These are phyloP conservation scores for Stichopus chloronotus DNA, from an alignment of 35 echinoderm and acorn worm genomes.

Conservation along the genomic window DNA sequence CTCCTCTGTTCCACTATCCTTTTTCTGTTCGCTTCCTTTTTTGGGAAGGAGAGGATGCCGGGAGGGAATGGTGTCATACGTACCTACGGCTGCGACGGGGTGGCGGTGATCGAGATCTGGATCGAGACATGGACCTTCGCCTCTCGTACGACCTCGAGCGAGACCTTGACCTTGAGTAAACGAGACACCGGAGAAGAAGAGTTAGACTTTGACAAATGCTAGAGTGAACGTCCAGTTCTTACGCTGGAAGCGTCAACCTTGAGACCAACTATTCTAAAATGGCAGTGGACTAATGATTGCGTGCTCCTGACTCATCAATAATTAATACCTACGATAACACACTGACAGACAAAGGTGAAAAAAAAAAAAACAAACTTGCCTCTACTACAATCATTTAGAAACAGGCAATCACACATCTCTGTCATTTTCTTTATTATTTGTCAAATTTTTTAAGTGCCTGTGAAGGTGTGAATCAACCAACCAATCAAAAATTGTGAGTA, in stretches of 20 bases:
- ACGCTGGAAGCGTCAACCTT: not conserved
- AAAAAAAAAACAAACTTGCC: too few species aligned
- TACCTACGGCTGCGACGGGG: constrained; percentile 13
- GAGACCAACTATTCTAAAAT: not conserved
- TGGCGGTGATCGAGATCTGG: not conserved
- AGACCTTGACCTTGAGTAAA: not conserved
- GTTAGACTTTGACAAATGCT: not conserved
- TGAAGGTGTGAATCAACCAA: too few species aligned
- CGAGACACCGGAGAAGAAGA: not conserved
- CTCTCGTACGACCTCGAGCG: constrained; percentile 1
- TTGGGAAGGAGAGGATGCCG: too few species aligned
- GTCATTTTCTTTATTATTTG: too few species aligned
- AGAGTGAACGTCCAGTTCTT: not conserved
- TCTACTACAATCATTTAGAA: too few species aligned
- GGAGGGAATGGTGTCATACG: too few species aligned
- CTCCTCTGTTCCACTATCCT: too few species aligned
- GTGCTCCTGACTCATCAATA: not conserved
- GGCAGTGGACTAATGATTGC: not conserved
- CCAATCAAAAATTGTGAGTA: too few species aligned
- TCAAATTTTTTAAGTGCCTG: too few species aligned
- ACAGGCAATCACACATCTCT: too few species aligned
- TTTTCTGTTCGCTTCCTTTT: too few species aligned
- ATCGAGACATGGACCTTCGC: constrained; percentile 29
- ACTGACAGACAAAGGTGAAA: not conserved
- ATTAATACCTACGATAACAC: not conserved